Conservation (phyloP, 2,888 invertebrate genomes). For the Aquatica leii region DNA sequence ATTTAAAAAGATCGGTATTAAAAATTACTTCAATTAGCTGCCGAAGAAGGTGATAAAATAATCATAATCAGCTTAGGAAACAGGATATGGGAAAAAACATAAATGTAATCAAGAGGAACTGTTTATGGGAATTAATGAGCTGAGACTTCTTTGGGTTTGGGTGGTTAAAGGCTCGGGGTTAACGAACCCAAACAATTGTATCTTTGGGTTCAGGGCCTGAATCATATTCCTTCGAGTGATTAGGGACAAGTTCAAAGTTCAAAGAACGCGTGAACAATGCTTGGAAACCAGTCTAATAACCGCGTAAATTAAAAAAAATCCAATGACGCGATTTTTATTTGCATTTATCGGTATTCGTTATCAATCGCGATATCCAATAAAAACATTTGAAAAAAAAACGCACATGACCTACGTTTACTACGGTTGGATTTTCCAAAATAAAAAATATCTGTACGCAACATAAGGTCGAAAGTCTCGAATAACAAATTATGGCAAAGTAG, state of each 20-base stretch:
- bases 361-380: too few relatives aligned
- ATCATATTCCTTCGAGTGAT: too few relatives aligned
- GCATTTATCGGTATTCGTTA: too few relatives aligned
- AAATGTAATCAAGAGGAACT: not conserved
- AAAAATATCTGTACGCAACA: not conserved
- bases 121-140: not conserved
- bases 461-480: slow-evolving; percentile 8
- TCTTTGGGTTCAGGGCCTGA: too few relatives aligned
- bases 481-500: not conserved
- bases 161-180: too few relatives aligned
- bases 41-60: slow-evolving; percentile 4
- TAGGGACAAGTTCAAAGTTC: slow-evolving; percentile 22
- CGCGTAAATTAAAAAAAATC: not conserved
- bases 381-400: too few relatives aligned
- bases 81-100: slow-evolving; percentile 9
- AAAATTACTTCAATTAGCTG: not conserved
- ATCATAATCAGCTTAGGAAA: slow-evolving; percentile 10
- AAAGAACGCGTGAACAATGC: slow-evolving; percentile 14
- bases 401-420: not conserved
- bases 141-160: too few relatives aligned
- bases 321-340: slow-evolving; percentile 1
- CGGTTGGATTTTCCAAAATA: not conserved
- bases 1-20: slow-evolving; percentile 6
- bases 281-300: slow-evolving; percentile 4
- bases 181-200: too few relatives aligned